Percentiles rank a stretch among this genome's conserved stretches.
These are phyloP conservation scores for Nibea coibor DNA, from an alignment of 2,113 vertebrate genomes.

Conservation along the genomic window DNA sequence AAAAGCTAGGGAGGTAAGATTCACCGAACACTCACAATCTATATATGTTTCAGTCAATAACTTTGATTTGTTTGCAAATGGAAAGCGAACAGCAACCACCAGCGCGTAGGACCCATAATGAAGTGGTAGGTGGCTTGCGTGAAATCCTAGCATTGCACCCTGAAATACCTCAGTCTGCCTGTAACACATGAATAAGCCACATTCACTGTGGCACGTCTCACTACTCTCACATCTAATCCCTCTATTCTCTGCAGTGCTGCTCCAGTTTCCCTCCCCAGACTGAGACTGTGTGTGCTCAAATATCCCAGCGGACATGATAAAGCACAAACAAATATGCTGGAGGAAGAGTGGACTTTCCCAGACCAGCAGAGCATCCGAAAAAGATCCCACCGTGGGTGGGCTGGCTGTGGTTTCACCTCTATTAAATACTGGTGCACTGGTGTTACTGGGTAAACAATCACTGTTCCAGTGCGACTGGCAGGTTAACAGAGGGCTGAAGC, in stretches of 20 bases:
- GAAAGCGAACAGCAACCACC: neutral
- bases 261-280: slow-evolving; percentile 58
- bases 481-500: slow-evolving; percentile 16
- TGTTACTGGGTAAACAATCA: slow-evolving; percentile 13
- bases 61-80: slow-evolving; percentile 25
- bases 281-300: slow-evolving; percentile 43
- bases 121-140: slow-evolving; percentile 7
- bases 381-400: slow-evolving; percentile 4
- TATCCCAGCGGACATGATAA: slow-evolving; percentile 45
- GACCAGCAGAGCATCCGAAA: slow-evolving; percentile 10
- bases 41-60: slow-evolving; percentile 36
- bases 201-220: slow-evolving; percentile 40
- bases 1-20: neutral
- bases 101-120: neutral
- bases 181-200: slow-evolving; percentile 28
- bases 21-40: neutral
- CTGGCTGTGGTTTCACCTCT: neutral
- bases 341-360: slow-evolving; percentile 17
- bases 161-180: slow-evolving; percentile 12
- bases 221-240: slow-evolving; percentile 63
- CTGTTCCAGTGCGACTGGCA: slow-evolving; percentile 15
- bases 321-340: slow-evolving; percentile 36
- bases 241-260: slow-evolving; percentile 70
- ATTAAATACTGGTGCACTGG: neutral
- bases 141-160: slow-evolving; percentile 31